Percentiles rank a stretch among this genome's conserved stretches.
Conservation (phyloP, 2,113 vertebrate species). For the mouse (Mus musculus) region DNA sequence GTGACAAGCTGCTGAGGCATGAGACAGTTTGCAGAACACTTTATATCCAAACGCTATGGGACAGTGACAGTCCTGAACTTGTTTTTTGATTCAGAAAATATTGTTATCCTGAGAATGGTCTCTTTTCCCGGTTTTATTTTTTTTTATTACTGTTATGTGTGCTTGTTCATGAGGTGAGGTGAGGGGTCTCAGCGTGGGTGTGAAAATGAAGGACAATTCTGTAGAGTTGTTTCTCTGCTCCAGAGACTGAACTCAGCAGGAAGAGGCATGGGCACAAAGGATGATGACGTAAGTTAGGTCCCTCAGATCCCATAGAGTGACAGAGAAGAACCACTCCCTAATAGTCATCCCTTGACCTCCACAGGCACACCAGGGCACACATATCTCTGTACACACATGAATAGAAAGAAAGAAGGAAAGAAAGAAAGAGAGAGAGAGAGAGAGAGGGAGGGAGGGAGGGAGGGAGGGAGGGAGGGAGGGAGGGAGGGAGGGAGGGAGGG, state of each 20-base stretch:
- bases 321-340: neutral
- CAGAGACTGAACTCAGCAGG: neutral
- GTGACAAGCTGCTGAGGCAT: neutral
- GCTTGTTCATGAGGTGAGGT: neutral
- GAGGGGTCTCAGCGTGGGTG: neutral
- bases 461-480: neutral
- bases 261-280: neutral
- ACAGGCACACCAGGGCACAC: neutral
- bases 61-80: neutral
- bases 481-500: neutral
- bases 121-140: neutral
- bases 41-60: neutral
- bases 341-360: neutral
- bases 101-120: neutral
- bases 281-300: neutral
- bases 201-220: neutral
- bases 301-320: neutral
- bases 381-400: neutral
- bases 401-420: neutral
- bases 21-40: neutral
- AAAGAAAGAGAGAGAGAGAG: too few relatives aligned
- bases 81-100: constrained; percentile 38
- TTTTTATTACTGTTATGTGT: neutral
- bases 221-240: neutral
- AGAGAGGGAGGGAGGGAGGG: neutral